Evolutionary conservation across 2,113 vertebrate species (phyloP), one percentile per base, ranked within the genome.

Genomic region (Hystrix brachyura): DNA sequence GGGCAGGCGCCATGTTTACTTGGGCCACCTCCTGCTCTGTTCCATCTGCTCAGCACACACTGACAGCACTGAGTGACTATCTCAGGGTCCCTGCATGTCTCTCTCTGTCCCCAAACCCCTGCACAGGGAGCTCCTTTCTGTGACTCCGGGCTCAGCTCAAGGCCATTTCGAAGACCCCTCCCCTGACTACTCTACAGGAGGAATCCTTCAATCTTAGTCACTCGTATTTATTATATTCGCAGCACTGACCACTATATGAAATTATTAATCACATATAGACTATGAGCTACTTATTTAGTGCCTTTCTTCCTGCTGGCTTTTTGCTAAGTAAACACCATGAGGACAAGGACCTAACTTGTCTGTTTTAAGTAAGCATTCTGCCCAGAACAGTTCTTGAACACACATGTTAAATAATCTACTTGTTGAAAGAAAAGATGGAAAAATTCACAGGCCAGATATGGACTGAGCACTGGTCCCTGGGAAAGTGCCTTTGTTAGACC

Each of bases 11-110:
- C 46, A 7, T 0, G 0, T 65, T 74, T 7, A 7, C 72, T n/a
- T 13, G 3, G 62, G 32, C 74, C 53, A 48, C 34, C 29, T 17
- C 27, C 8, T 51, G n/a, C 32, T 62, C 1, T 2, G 43, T 4
- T 23, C 57, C 7, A 0, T 0, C 23, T 6, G 2, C 34, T 48
- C 57, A 18, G 53, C 62, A 69, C 18, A 69, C 7, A 11, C 19
- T 0, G 1, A 10, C 4, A 21, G 46, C 10, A 85, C 15, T 0
- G 2, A 3, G 19, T 0, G 3, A 38, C 4, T 46, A 25, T 0
- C 0, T 1, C 32, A 38, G n/a, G 9, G 1, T 5, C 38, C 25
- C 5, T 64, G 27, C 3, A 38, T 43, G 5, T n/a, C 38, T 55
- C 0, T 27, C 48, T 55, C 43, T 55, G 9, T 46, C 32, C 46